Base-by-base conservation (phyloP, 2,888 invertebrate genomes). In the Diloba caeruleocephala region DNA sequence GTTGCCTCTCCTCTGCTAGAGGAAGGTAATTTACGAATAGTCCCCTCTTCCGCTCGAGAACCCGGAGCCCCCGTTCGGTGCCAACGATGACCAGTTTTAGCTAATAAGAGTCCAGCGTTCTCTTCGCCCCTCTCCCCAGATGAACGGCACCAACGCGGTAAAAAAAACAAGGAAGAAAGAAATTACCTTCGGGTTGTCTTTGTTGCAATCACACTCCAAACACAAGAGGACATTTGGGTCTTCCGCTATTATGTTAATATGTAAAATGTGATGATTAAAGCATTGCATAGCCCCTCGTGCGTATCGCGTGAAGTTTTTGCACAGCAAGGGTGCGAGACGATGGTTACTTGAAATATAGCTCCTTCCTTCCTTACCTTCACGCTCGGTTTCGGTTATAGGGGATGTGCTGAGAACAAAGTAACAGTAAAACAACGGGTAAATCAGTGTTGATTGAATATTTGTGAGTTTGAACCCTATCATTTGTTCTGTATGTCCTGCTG, bases 291-390 rank as follows among this genome's bases (percentile, higher is more conserved):
- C 8, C 10, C 17, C 31, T 21, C 29, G 9, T 44, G 52, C 26
- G 45, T 33, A 38, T 31, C 21, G 42, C 46, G 59, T 59, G 33
- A 53, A 66, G 57, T 66, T 66, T 66, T 66, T 53, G 65, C 61
- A 51, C 38, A 29, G 43, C 23, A 15, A 19, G 26, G 14, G 38
- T 23, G 14, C 43, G 25, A 13, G 19, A 36, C 42, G 26, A 38
- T 60, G 66, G 32, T 54, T 43, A 43, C 36, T 48, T 66, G 45
- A 67, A 58, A 63, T 67, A 67, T 63, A 21, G 43, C 29, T n/a
- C 2, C 21, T 67, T 63, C 66, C 68, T 67, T 67, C 68, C 66
- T 66, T 67, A 58, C 45, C 58, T 67, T 67, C 26, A 67, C 38
- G 66, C 54, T 62, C 67, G 62, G 63, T 48, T 67, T 51, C 54